Percentiles rank a stretch among this genome's conserved stretches.
Evolutionary conservation across 2,113 vertebrate genomes (phyloP).

Genomic region (Engystomops pustulosus): DNA sequence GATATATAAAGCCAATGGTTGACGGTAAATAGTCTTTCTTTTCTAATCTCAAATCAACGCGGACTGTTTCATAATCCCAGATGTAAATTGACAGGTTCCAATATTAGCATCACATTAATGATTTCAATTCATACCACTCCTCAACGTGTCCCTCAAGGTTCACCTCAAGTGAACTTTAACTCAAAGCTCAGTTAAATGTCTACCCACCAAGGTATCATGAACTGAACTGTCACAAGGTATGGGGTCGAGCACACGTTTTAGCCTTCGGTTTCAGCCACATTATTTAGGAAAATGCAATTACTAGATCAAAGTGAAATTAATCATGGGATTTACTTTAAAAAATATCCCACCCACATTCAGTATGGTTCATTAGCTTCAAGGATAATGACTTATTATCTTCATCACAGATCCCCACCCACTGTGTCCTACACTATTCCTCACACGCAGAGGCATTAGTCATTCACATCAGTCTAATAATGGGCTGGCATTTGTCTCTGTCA

Average conservation of each 20-base stretch:
- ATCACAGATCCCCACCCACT: constrained; percentile 41
- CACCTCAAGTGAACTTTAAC: not conserved
- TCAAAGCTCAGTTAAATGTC: not conserved
- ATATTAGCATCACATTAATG: not conserved
- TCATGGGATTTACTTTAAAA: constrained; percentile 36
- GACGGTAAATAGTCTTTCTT: too few relatives aligned
- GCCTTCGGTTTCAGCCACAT: not conserved
- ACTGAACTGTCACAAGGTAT: not conserved
- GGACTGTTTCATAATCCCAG: too few relatives aligned
- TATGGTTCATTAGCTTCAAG: constrained; percentile 52
- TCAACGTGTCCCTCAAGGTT: not conserved
- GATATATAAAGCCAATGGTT: too few relatives aligned
- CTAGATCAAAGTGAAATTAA: constrained; percentile 51
- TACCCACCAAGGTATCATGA: not conserved
- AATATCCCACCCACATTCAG: constrained; percentile 47
- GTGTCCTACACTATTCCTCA: constrained; percentile 47
- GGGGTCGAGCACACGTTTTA: not conserved
- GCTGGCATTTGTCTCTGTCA: constrained; percentile 22
- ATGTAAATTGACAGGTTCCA: not conserved
- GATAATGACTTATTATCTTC: constrained; percentile 52
- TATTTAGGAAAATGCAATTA: constrained; percentile 41
- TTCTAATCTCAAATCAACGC: too few relatives aligned
- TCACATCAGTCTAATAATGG: constrained; percentile 46
- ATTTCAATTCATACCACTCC: not conserved
- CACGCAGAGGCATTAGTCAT: constrained; percentile 39